A percentile compares a stretch with the other conserved stretches of the same genome.
These are phyloP conservation scores for Heteropelma amictum DNA, from an alignment of 2,888 invertebrate genomes.

Conservation along the genomic window DNA sequence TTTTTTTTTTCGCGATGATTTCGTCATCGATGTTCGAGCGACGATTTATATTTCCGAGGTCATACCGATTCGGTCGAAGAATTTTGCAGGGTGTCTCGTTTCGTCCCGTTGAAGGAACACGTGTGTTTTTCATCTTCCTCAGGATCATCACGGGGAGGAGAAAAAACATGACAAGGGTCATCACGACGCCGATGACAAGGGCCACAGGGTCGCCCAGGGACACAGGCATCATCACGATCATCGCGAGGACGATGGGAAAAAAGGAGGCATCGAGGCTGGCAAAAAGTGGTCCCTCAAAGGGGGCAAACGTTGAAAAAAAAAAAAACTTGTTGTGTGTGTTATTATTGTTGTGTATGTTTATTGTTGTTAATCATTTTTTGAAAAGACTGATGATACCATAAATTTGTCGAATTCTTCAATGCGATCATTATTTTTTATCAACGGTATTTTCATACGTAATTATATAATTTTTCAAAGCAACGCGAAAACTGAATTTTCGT, in stretches of 20 bases:
- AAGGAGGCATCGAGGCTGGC: slow-evolving; percentile 78
- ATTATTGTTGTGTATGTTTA: background rate
- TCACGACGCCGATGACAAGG: slow-evolving; percentile 79
- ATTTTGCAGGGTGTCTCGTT: no score
- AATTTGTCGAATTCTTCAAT: background rate
- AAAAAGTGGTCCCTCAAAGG: slow-evolving; percentile 81
- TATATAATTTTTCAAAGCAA: no score
- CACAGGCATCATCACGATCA: slow-evolving; percentile 80
- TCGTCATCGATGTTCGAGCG: no score
- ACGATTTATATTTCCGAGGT: no score
- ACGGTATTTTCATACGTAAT: no score
- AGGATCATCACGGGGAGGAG: slow-evolving; percentile 80
- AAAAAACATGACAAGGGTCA: slow-evolving; percentile 81
- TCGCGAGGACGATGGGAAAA: slow-evolving; percentile 77
- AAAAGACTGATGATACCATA: background rate
- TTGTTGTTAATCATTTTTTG: background rate
- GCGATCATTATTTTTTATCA: no score
- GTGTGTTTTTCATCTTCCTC: background rate
- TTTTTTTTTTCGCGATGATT: no score
- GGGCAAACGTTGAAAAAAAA: slow-evolving; percentile 54
- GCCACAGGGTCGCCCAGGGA: slow-evolving; percentile 80
- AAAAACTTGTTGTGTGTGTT: background rate
- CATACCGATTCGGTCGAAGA: no score
- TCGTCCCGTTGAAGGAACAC: no score
- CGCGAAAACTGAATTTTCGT: no score